Evolutionary conservation across 2,797 vertebrate species (phyloP).

Genomic region (Pangasius djambal): DNA sequence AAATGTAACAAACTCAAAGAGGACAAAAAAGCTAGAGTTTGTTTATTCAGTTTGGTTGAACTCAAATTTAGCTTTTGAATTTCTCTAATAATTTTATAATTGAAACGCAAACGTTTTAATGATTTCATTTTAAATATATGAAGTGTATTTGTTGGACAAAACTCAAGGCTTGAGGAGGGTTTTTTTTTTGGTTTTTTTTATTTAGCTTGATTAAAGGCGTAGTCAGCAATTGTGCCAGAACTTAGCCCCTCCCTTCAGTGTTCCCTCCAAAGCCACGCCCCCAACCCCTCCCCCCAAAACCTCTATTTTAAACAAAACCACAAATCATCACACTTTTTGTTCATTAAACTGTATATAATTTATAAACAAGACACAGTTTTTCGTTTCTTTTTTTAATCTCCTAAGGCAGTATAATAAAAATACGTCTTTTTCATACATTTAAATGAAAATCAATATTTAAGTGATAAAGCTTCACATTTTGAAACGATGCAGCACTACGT

Average conservation of each 20-base stretch:
- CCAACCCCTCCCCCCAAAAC: not conserved
- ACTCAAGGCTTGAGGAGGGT: not conserved
- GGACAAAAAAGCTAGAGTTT: not conserved
- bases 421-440: not conserved
- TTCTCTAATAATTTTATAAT: not conserved
- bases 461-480: not conserved
- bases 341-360: not conserved
- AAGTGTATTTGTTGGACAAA: not conserved
- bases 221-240: not conserved
- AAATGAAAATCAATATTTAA: conserved; percentile 8
- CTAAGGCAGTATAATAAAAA: not conserved
- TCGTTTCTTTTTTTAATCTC: not conserved
- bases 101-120: not conserved
- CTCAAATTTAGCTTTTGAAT: not conserved
- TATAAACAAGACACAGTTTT: not conserved
- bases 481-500: not conserved
- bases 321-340: not conserved
- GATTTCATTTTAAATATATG: not conserved
- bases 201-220: not conserved
- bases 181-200: not conserved
- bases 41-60: not conserved
- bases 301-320: not conserved
- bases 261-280: not conserved
- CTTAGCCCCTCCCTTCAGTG: not conserved
- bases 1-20: not conserved